A percentile compares a stretch with the other conserved stretches of the same genome.
phyloP scores from a whole-genome alignment of 2,797 vertebrate species.

The Squalus acanthias region DNA sequence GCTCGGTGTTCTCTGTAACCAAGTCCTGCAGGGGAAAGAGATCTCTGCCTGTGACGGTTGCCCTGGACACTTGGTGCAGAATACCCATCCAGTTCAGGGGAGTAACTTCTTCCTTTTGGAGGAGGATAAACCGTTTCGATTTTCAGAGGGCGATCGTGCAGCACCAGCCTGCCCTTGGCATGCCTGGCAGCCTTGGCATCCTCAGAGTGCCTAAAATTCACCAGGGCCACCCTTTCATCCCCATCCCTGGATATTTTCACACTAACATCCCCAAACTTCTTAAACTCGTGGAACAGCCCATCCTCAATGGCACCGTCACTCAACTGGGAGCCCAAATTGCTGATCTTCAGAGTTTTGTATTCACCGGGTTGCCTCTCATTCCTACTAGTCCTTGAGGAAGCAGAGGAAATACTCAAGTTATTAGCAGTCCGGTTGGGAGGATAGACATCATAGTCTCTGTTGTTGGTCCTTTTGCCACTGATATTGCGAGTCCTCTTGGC shows the following conservation, averaged over 20 bases:
- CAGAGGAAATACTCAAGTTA: constrained; percentile 24
- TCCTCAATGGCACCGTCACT: constrained; percentile 97
- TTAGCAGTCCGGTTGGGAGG: constrained; percentile 26
- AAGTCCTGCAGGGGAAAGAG: constrained; percentile 78
- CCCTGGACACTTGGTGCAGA: constrained; percentile 47
- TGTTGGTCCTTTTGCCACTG: constrained; percentile 33
- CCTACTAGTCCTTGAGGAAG: constrained; percentile 29
- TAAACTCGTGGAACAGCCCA: constrained; percentile 93
- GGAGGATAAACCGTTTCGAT: constrained; percentile 84
- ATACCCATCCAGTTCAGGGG: constrained; percentile 71
- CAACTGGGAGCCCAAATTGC: constrained; percentile 87
- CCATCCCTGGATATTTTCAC: constrained; percentile 89
- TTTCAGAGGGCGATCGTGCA: constrained; percentile 91
- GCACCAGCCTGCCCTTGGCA: constrained; percentile 81
- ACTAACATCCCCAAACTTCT: constrained; percentile 93
- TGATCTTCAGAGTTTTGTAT: constrained; percentile 95
- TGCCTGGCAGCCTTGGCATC: constrained; percentile 90
- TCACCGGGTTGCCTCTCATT: constrained; percentile 57
- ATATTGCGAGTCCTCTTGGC: constrained; percentile 32
- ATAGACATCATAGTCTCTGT: constrained; percentile 27
- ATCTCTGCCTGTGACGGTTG: constrained; percentile 66
- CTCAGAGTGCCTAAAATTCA: constrained; percentile 90
- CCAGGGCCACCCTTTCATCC: constrained; percentile 88
- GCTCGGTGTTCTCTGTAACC: constrained; percentile 91
- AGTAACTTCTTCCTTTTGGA: constrained; percentile 64